Evolutionary conservation across 2,113 vertebrate species (phyloP), one percentile per base, ranked within the genome.

Genomic region (Nannospalax galili): DNA sequence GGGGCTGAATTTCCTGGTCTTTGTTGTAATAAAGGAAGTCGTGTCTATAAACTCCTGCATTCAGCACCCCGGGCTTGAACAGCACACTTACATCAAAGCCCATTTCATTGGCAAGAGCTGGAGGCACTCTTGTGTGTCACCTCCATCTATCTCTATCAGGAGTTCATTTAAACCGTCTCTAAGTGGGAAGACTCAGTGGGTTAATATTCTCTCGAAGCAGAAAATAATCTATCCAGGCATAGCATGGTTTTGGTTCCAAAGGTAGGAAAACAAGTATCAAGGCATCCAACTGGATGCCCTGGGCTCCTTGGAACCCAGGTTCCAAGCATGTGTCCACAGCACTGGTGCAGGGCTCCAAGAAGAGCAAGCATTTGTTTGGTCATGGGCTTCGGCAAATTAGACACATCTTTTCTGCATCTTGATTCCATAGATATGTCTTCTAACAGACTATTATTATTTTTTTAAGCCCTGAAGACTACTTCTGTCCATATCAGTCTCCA

Each of bases 11-110:
- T 85, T 95, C 79, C 75, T 95, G 79, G 70, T 75, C 80, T 95
- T 96, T 91, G 80, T 97, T 96, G 60, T 28, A 65, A 70, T 30
- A 72, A 77, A 14, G 72, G 7, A 9, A 77, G 9, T 1, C 60
- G n/a, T 35, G 20, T 90, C 2, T 32, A 4, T 4, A 1, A 0
- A 4, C 0, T 0, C 1, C 5, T 0, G 2, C 11, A 22, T 98
- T 98, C 98, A 98, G 98, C 98, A 98, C 98, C 91, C 0, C 5
- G 11, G 6, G 20, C 22, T 42, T 93, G 98, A 98, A 98, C 98
- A 98, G 98, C 98, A 56, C 32, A 97, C 30, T 15, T 20, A 20
- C 22, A 2, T 3, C 4, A 5, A 10, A 52, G 48, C 82, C 65
- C 26, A 64, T 74, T 69, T 85, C 30, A 24, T 42, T 1, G 1